Evolutionary conservation across 2,797 vertebrate genomes (phyloP), one percentile per base, ranked within the genome.

Genomic region (Arnoldichthys spilopterus): DNA sequence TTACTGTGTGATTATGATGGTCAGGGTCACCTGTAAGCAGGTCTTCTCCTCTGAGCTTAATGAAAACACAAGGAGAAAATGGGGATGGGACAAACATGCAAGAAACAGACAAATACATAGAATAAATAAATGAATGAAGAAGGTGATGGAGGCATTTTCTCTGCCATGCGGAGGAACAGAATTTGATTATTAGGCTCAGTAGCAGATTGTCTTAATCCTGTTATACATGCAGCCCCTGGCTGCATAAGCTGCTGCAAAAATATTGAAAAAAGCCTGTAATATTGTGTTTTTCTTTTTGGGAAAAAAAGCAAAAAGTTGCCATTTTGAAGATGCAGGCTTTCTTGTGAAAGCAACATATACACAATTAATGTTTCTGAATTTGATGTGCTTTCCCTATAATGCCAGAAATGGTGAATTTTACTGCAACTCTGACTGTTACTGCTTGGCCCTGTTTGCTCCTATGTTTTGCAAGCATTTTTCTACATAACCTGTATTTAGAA

Each of bases 131-230:
- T 8, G 75, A 68, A 83, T 82, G 76, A 86, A 84, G 79, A 82
- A 62, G 49, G 53, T 59, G 47, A 72, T 68, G 75, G 22, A 83
- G 79, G 79, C 54, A 66, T 81, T 82, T 84, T 83, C 76, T 62
- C 7, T 51, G 62, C 80, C 75, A 53, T 82, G 80, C 80, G 32
- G 85, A 87, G 81, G 82, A 84, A 81, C 67, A 51, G 78, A 80
- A 85, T 91, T 88, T 87, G 87, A 89, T 90, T 88, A 88, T 51
- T 26, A 79, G 76, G 78, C 85, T 86, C 80, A 78, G 81, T 66
- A 58, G 81, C 72, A 87, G 84, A 90, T 86, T 86, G 81, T 86
- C 80, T 84, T 90, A 91, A 91, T 91, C 85, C 83, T 76, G 87
- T 91, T 87, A 86, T 78, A 88, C 85, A 83, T 64, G 82, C 77